Conservation (phyloP, 2,797 vertebrate genomes). For the Synaphobranchus kaupii region DNA sequence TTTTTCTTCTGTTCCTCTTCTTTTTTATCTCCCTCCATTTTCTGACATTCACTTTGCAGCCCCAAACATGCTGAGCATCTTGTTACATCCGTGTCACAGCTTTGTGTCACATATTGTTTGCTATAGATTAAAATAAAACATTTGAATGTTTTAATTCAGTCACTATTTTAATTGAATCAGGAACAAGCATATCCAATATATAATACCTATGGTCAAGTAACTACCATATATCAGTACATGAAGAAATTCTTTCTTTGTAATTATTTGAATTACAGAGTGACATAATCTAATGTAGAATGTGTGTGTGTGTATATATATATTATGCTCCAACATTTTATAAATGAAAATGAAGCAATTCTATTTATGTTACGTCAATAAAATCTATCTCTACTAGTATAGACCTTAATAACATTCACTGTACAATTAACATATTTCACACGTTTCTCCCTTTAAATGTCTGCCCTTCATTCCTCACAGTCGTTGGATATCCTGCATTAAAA, state of each 20-base stretch:
- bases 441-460: background rate
- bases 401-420: background rate
- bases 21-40: slow-evolving; percentile 44
- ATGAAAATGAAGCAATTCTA: background rate
- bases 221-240: background rate
- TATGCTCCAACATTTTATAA: background rate
- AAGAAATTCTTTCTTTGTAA: background rate
- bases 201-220: background rate
- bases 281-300: background rate
- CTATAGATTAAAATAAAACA: background rate
- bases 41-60: slow-evolving; percentile 38
- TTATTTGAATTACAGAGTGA: background rate
- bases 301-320: background rate
- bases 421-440: background rate
- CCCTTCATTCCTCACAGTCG: background rate
- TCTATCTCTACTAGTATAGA: background rate
- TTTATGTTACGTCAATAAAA: background rate
- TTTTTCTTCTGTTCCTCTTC: slow-evolving; percentile 37
- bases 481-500: slow-evolving; percentile 18
- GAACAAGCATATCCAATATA: background rate
- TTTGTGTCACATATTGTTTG: background rate
- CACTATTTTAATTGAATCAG: background rate
- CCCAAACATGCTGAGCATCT: background rate
- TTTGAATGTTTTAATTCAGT: background rate
- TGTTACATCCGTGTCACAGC: background rate